Conservation (phyloP, 2,888 invertebrate species). For the Drosophila antonietae region DNA sequence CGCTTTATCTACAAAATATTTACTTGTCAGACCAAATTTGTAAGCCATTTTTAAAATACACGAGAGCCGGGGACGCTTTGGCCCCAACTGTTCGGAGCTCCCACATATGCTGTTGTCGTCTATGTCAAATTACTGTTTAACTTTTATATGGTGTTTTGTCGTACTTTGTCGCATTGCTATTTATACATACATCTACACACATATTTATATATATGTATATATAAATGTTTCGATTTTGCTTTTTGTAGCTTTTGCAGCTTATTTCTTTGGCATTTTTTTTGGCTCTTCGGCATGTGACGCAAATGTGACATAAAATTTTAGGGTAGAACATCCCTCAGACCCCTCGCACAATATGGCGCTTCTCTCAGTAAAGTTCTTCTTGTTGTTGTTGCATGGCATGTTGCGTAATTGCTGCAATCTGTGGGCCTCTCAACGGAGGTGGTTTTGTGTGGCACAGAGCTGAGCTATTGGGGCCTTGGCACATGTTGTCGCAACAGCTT, state of each 20-base stretch:
- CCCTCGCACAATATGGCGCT: slow-evolving; percentile 67
- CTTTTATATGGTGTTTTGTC: slow-evolving; percentile 77
- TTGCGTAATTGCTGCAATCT: slow-evolving; percentile 80
- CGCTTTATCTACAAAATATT: slow-evolving; percentile 72
- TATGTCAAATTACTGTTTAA: slow-evolving; percentile 78
- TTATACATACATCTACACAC: slow-evolving; percentile 35
- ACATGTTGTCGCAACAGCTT: slow-evolving; percentile 78
- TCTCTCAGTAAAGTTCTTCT: slow-evolving; percentile 49
- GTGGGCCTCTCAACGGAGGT: slow-evolving; percentile 50
- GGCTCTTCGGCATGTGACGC: slow-evolving; percentile 71
- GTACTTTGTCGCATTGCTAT: slow-evolving; percentile 72
- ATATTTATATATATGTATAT: slow-evolving; percentile 52
- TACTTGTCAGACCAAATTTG: slow-evolving; percentile 57
- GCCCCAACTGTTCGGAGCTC: slow-evolving; percentile 9
- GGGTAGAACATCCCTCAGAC: slow-evolving; percentile 55
- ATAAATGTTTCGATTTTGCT: slow-evolving; percentile 30
- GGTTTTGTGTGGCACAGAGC: slow-evolving; percentile 27
- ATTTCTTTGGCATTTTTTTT: slow-evolving; percentile 78
- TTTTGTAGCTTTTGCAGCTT: slow-evolving; percentile 68
- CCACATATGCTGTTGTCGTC: slow-evolving; percentile 71
- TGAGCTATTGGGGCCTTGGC: slow-evolving; percentile 50
- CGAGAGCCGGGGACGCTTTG: background rate
- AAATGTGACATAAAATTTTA: slow-evolving; percentile 74
- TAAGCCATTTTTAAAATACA: slow-evolving; percentile 63
- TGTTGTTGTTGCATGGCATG: slow-evolving; percentile 65